phyloP scores from a whole-genome alignment of 2,797 vertebrate genomes.

The Eleutherodactylus coqui region DNA sequence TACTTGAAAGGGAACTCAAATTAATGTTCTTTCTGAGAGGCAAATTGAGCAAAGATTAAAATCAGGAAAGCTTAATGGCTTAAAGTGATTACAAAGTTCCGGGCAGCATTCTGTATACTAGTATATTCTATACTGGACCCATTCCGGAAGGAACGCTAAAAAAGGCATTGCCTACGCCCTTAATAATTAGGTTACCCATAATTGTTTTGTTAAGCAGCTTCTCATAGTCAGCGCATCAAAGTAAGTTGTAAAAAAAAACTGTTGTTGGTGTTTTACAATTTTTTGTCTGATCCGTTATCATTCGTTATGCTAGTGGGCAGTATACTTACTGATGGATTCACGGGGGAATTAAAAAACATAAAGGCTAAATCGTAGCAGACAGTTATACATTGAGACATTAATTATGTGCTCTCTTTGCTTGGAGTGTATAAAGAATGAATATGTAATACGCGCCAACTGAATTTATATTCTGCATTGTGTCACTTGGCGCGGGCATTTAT shows the following conservation, averaged over 20 bases:
- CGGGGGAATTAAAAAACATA: slow-evolving; percentile 19
- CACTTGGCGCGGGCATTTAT: not conserved
- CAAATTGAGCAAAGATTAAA: slow-evolving; percentile 21
- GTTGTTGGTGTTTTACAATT: not conserved
- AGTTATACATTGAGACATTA: slow-evolving; percentile 42
- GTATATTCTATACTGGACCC: not conserved
- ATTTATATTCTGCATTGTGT: not conserved
- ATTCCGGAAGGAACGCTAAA: not conserved
- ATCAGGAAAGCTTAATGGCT: slow-evolving; percentile 26
- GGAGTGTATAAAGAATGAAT: slow-evolving; percentile 17
- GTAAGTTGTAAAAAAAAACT: not conserved
- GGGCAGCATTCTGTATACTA: not conserved
- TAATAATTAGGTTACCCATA: not conserved
- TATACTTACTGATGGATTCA: slow-evolving; percentile 1
- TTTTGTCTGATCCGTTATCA: slow-evolving; percentile 12
- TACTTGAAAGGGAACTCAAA: slow-evolving; percentile 16
- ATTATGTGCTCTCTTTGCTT: slow-evolving; percentile 28
- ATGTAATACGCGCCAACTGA: not conserved
- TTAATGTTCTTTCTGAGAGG: slow-evolving; percentile 19
- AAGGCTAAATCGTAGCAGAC: slow-evolving; percentile 15
- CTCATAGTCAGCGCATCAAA: not conserved
- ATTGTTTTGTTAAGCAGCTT: not conserved
- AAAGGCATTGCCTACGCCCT: not conserved
- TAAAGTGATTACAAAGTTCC: slow-evolving; percentile 4
- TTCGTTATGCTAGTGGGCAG: slow-evolving; percentile 1